Evolutionary conservation across 2,797 vertebrate species (phyloP).

Genomic region (Catostomus latipinnis): DNA sequence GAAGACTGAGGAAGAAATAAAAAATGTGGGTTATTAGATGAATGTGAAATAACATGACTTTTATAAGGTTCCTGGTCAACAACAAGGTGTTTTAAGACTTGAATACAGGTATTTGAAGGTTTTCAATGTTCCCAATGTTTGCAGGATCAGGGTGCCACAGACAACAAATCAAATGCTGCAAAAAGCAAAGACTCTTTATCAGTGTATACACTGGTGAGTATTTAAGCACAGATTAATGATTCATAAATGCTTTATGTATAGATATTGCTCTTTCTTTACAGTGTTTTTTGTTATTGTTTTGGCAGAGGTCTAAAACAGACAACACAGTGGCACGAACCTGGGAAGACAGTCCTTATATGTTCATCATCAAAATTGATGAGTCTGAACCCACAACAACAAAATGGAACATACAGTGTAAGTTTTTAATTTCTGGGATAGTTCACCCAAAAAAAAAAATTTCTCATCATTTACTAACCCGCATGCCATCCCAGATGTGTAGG

Average conservation of each 20-base stretch:
- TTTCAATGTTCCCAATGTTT: background rate
- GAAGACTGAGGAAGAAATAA: background rate
- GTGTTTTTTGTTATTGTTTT: conserved; percentile 16
- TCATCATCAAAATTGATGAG: conserved; percentile 71
- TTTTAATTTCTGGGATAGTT: background rate
- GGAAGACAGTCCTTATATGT: conserved; percentile 83
- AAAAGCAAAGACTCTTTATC: background rate
- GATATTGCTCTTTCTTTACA: background rate
- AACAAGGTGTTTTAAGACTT: background rate
- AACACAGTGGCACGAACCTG: conserved; percentile 68
- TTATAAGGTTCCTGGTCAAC: no score
- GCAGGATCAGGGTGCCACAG: background rate
- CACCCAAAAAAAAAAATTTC: no score
- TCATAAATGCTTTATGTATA: background rate
- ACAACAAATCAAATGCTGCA: background rate
- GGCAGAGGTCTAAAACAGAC: background rate
- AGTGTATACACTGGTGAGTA: background rate
- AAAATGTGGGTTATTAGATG: background rate
- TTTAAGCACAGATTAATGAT: background rate
- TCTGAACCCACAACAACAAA: fast-evolving
- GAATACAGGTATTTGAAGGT: background rate
- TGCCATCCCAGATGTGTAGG: no score
- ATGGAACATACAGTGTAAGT: conserved; percentile 72
- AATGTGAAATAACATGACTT: no score
- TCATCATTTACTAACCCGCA: no score